Percentiles rank a stretch among this genome's conserved stretches.
Conservation (phyloP, 1,140 invertebrate genomes). For the Chrysomallon squamiferum region DNA sequence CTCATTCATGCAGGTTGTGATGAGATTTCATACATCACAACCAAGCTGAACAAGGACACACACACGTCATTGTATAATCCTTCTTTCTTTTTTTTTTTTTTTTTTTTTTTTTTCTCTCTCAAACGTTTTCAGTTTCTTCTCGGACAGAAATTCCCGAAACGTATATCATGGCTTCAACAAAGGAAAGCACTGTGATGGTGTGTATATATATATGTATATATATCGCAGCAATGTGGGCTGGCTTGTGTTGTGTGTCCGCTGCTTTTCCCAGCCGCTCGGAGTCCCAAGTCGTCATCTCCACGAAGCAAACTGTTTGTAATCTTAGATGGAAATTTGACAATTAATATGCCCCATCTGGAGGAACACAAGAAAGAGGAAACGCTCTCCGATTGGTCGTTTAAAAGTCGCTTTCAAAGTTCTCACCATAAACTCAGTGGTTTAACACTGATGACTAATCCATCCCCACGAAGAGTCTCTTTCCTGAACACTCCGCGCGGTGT, state of each 20-base stretch:
- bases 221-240: too few relatives aligned
- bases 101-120: too few relatives aligned
- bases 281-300: slow-evolving; percentile 10
- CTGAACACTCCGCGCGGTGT: background rate
- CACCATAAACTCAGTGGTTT: slow-evolving; percentile 5
- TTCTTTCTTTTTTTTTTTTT: too few relatives aligned
- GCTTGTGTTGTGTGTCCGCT: too few relatives aligned
- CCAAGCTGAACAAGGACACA: slow-evolving; percentile 59
- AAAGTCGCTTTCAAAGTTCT: slow-evolving; percentile 5
- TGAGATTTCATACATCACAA: slow-evolving; percentile 53
- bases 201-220: too few relatives aligned
- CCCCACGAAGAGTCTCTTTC: background rate
- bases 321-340: slow-evolving; percentile 10
- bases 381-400: slow-evolving; percentile 5
- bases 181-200: too few relatives aligned
- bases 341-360: slow-evolving; percentile 2
- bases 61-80: background rate
- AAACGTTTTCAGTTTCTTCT: too few relatives aligned
- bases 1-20: slow-evolving; percentile 66
- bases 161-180: too few relatives aligned
- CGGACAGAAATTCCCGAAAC: too few relatives aligned
- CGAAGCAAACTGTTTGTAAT: background rate
- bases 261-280: slow-evolving; percentile 55
- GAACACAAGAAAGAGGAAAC: background rate
- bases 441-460: slow-evolving; percentile 3